Base-by-base conservation (phyloP, 2,888 invertebrate species). In the Caenorhabditis auriculariae region DNA sequence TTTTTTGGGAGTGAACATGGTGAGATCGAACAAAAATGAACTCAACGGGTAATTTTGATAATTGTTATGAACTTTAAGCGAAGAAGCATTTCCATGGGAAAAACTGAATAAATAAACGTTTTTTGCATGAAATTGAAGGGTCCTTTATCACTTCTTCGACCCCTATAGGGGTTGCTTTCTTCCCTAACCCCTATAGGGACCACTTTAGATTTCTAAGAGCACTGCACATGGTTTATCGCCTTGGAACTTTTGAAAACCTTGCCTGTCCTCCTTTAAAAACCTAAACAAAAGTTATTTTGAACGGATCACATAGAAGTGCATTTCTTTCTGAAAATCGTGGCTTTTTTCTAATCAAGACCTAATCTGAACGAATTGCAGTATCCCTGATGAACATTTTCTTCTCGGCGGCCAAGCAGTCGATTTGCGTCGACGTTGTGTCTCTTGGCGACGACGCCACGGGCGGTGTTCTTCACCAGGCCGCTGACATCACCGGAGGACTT, bases 381-480 rank as follows among this genome's bases (percentile, higher is more conserved):
- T 42, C 64, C 9, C 51, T 71, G 26, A 68, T 71, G 68, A 71
- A 71, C 55, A 27, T 71, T 3, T 71, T 71, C 54, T 71, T 71
- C 51, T 62, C 71, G 2, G 67, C 71, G 2, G 65, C 67, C 5
- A 68, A 68, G 47, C 66, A 71, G 27, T 52, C 47, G 4, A 66
- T 66, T 19, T 70, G 65, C 46, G 69, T 70, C 2, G 69, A 70
- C 47, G 69, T 70, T 3, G 52, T 65, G 1, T 62, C 62, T 12
- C 41, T 70, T 37, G 66, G 65, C 5, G 60, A 60, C n/a, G 58
- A 63, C 35, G 44, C 37, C n/a, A 57, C 58, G 3, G 61, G 66
- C 21, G 67, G 67, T 2, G 43, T 71, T n/a, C 54, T 71, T 4
- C 71, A 71, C 45, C 71, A 71, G 43, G 68, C 71, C 0, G 66